Base-by-base conservation (phyloP, 2,797 vertebrate species). In the Chiroxiphia lanceolata region DNA sequence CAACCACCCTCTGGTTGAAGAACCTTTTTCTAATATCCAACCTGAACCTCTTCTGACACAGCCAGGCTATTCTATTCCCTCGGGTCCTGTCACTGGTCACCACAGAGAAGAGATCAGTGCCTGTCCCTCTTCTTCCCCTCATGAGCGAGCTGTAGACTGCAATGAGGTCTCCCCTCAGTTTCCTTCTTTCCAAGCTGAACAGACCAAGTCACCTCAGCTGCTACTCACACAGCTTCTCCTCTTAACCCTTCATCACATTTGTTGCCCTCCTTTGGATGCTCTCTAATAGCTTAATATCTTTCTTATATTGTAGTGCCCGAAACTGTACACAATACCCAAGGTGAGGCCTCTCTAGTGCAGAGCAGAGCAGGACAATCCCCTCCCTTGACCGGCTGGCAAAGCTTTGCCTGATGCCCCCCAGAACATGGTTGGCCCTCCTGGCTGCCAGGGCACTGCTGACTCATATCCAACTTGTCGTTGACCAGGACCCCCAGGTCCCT, bases 341-440 rank as follows among this genome's bases (percentile, higher is more conserved):
- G 42, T 45, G 63, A 45, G 63, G 31, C 4, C 4, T 5, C 11
- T 5, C 11, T 61, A 64, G 40, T 12, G 21, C 29, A 64, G 63
- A 9, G 63, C 31, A 45, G 31, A 45, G 42, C 1, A 4, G 63
- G 42, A 45, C 42, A 65, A 45, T 25, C 63, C 11, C 11, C 42
- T 45, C 10, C 31, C 42, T 45, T 2, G 2, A 6, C 15, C 1
- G 0, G 31, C 11, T n/a, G 40, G 31, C 0, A 2, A 17, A n/a
- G 31, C 8, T 65, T 13, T n/a, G 31, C 63, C 31, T 45, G 42
- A 13, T n/a, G 31, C 22, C 22, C 42, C 21, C 31, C 8, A 9
- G 31, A 11, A 65, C 31, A 25, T 2, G 5, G 22, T 25, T 45
- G 42, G 22, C 15, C 42, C 31, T 65, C 31, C 31, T 65, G 63